Percentiles rank a stretch among this genome's conserved stretches.
Evolutionary conservation across 2,113 vertebrate genomes (phyloP).

Genomic region (Mugil cephalus): DNA sequence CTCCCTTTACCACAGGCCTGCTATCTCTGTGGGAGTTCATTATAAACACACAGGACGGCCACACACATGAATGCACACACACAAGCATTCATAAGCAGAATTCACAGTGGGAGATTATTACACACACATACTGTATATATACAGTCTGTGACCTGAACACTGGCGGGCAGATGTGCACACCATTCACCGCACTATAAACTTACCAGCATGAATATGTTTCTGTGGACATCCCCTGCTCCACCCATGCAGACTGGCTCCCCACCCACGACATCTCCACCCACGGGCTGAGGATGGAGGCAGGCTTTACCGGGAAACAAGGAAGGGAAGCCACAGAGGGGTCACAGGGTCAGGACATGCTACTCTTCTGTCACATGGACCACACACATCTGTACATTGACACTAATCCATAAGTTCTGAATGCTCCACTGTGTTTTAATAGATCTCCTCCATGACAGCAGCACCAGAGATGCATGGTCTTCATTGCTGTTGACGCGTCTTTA

Average conservation of each 20-base stretch:
- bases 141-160: constrained; percentile 32
- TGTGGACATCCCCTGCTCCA: constrained; percentile 61
- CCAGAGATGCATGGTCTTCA: too few relatives aligned
- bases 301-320: constrained; percentile 8
- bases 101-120: constrained; percentile 39
- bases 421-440: too few relatives aligned
- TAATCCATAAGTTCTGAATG: too few relatives aligned
- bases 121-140: constrained; percentile 26
- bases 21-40: constrained; percentile 79
- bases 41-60: constrained; percentile 58
- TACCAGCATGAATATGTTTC: constrained; percentile 49
- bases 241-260: constrained; percentile 59
- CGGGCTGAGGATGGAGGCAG: constrained; percentile 4
- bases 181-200: constrained; percentile 61
- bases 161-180: constrained; percentile 58
- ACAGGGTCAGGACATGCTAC: constrained; percentile 29
- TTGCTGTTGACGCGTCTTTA: too few relatives aligned
- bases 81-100: constrained; percentile 27
- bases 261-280: constrained; percentile 39
- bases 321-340: constrained; percentile 52
- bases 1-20: constrained; percentile 71
- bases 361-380: constrained; percentile 11
- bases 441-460: too few relatives aligned
- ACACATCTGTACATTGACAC: background rate
- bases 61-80: constrained; percentile 52